Base-by-base conservation (phyloP, 2,888 invertebrate genomes). In the Drosophila pegasa region DNA sequence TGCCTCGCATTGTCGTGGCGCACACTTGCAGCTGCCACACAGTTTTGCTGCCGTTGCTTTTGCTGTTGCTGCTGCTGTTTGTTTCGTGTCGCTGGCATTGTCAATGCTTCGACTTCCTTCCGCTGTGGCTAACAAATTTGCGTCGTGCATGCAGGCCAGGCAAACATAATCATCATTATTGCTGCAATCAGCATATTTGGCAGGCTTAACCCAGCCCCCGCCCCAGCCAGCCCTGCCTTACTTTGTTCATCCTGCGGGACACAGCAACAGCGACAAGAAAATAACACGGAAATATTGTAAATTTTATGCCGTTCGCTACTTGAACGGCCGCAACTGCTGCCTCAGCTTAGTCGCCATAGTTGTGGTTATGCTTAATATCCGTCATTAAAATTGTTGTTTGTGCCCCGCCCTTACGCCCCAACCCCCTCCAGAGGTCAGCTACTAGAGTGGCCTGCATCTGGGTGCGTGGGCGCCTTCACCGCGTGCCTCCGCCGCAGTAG, bases 141-240 rank as follows among this genome's bases (percentile, higher is more conserved):
- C 87, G 83, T 73, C 71, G 86, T 82, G 83, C 82, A 83, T 83
- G 82, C 82, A 85, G 86, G 54, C 64, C 68, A 67, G 76, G 82
- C 86, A 82, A 88, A 88, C 88, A 86, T 83, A 83, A 83, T 83
- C 88, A 83, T 83, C 82, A 88, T 83, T 83, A 83, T 83, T 83
- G 82, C 88, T 70, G 79, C 82, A 83, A 83, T 83, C 82, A 83
- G 88, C 82, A 83, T 83, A 83, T 83, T 83, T 83, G 82, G 82
- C 82, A 82, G 86, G 79, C 86, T 72, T 74, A 63, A 76, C 63
- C 71, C 29, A 22, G 41, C 41, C 41, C 41, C 12, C 12, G 5
- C 40, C 2, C 2, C 5, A 3, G 22, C 47, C 29, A 12, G 16
- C 47, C 12, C 38, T 5, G 18, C 38, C 12, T 25, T n/a, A 37